Evolutionary conservation across 2,113 vertebrate genomes (phyloP).

Genomic region (Rousettus leschenaultii): DNA sequence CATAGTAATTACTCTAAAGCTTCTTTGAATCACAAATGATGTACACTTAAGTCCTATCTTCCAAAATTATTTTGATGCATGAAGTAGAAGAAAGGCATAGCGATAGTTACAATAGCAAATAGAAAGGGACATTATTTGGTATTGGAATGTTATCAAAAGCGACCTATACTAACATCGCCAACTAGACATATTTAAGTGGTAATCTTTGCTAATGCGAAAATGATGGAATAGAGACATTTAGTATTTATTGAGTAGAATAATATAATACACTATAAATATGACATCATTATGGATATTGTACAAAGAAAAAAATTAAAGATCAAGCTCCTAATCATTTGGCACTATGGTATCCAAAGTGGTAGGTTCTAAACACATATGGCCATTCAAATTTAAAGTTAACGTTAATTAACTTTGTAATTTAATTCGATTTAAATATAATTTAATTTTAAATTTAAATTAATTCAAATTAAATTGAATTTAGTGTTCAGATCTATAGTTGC

Average conservation of each 20-base stretch:
- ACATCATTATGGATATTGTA: background rate
- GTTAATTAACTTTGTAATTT: background rate
- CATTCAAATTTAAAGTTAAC: background rate
- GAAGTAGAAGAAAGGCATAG: background rate
- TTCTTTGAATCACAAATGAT: background rate
- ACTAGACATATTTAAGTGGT: background rate
- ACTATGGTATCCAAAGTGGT: background rate
- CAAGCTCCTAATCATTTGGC: background rate
- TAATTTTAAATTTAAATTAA: background rate
- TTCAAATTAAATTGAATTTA: background rate
- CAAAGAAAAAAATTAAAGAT: background rate
- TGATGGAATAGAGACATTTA: background rate
- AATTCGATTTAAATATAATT: background rate
- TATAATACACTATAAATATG: background rate
- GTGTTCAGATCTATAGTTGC: background rate
- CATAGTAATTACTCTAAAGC: background rate
- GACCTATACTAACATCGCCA: background rate
- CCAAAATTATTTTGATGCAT: background rate
- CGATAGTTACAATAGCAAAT: background rate
- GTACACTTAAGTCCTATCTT: background rate
- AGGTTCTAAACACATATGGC: background rate
- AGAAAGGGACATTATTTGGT: background rate
- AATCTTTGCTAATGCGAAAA: constrained; percentile 12
- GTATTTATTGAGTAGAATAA: background rate
- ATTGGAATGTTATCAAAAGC: background rate